phyloP scores from a whole-genome alignment of 1,140 invertebrate species.

The Micrasema minimum region DNA sequence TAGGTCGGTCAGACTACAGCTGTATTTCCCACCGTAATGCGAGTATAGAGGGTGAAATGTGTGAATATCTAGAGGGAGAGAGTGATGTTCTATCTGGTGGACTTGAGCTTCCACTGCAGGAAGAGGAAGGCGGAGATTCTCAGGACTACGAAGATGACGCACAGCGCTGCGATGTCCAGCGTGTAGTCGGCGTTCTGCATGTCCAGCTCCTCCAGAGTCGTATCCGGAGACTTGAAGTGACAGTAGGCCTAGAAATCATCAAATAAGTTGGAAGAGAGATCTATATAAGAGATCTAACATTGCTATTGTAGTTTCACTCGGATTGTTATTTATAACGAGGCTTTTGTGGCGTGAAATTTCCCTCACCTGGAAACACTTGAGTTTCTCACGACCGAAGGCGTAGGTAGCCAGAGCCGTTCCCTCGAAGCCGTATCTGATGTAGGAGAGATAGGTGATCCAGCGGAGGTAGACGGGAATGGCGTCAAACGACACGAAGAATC shows the following conservation, averaged over 20 bases:
- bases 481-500: slow-evolving; percentile 97
- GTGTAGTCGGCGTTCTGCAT: slow-evolving; percentile 81
- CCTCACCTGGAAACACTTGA: slow-evolving; percentile 79
- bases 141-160: slow-evolving; percentile 88
- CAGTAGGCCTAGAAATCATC: slow-evolving; percentile 76
- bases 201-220: slow-evolving; percentile 92
- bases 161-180: slow-evolving; percentile 83
- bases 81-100: slow-evolving; percentile 69
- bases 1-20: too few species aligned
- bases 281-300: too few species aligned
- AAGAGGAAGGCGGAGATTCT: slow-evolving; percentile 92
- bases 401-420: slow-evolving; percentile 94
- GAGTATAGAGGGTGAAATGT: too few species aligned
- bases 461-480: slow-evolving; percentile 94
- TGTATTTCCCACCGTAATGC: neutral
- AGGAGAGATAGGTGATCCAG: slow-evolving; percentile 96
- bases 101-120: slow-evolving; percentile 86
- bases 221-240: slow-evolving; percentile 88
- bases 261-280: slow-evolving; percentile 20
- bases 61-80: too few species aligned
- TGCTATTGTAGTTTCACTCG: too few species aligned
- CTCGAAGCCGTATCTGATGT: slow-evolving; percentile 96
- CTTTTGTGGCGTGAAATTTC: too few species aligned
- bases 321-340: too few species aligned
- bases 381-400: slow-evolving; percentile 81